These are phyloP conservation scores for Eretmocerus hayati DNA, from an alignment of 2,888 invertebrate genomes.

Conservation along the genomic window DNA sequence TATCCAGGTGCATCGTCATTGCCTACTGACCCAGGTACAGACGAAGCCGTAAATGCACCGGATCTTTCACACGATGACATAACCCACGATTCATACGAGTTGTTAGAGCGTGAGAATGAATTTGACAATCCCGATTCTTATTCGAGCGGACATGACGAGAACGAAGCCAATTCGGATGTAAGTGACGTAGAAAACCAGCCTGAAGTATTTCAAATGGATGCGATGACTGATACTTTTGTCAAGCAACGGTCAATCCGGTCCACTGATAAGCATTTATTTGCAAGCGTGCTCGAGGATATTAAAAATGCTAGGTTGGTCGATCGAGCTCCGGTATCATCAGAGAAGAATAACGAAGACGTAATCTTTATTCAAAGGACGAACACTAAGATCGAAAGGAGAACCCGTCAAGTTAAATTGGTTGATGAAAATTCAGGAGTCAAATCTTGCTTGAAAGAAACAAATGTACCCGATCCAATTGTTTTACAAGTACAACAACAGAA, in stretches of 20 bases:
- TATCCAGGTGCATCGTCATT: slow-evolving; percentile 73
- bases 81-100: slow-evolving; percentile 82
- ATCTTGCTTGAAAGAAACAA: slow-evolving; percentile 35
- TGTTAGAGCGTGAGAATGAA: slow-evolving; percentile 61
- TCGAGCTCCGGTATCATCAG: slow-evolving; percentile 33
- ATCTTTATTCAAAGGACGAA: slow-evolving; percentile 38
- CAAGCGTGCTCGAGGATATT: slow-evolving; percentile 37
- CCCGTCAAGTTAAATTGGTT: slow-evolving; percentile 32
- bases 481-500: slow-evolving; percentile 40
- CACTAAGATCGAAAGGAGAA: slow-evolving; percentile 39
- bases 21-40: slow-evolving; percentile 55
- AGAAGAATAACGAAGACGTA: slow-evolving; percentile 27
- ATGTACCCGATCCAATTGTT: slow-evolving; percentile 37
- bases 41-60: slow-evolving; percentile 59
- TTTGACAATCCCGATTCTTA: slow-evolving; percentile 44
- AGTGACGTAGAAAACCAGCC: slow-evolving; percentile 54
- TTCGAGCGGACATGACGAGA: slow-evolving; percentile 40
- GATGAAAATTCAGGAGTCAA: slow-evolving; percentile 28
- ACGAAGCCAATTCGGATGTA: slow-evolving; percentile 36
- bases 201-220: slow-evolving; percentile 70
- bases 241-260: slow-evolving; percentile 39
- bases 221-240: slow-evolving; percentile 43
- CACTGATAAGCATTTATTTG: slow-evolving; percentile 36
- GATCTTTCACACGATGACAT: slow-evolving; percentile 76
- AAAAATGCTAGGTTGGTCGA: slow-evolving; percentile 34